Percentiles rank a stretch among this genome's conserved stretches.
These are phyloP conservation scores for Leptatherina wallacei DNA, from an alignment of 2,797 vertebrate species.

Conservation along the genomic window DNA sequence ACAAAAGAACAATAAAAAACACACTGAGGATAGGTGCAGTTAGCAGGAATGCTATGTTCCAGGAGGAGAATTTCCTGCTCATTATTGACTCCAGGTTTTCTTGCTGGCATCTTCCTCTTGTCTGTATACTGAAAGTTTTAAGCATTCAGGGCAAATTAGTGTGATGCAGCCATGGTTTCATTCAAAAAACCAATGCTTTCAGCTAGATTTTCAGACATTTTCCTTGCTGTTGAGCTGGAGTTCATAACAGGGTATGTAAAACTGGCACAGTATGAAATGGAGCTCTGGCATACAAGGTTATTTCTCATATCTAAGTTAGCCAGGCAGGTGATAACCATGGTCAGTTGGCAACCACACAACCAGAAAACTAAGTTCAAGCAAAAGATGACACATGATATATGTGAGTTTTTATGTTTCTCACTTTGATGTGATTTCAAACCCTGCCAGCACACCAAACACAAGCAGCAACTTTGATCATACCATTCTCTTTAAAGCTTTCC, in stretches of 20 bases:
- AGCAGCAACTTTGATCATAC: constrained; percentile 30
- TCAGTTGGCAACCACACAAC: constrained; percentile 47
- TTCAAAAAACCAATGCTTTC: constrained; percentile 11
- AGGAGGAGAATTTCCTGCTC: constrained; percentile 68
- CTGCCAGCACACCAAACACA: constrained; percentile 7
- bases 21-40: constrained; percentile 48
- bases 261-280: constrained; percentile 45
- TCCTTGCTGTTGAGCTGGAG: constrained; percentile 35
- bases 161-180: constrained; percentile 47
- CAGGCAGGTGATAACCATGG: constrained; percentile 52
- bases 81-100: constrained; percentile 74
- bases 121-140: constrained; percentile 43
- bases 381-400: constrained; percentile 35
- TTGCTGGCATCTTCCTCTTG: constrained; percentile 53
- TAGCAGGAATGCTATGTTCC: constrained; percentile 64
- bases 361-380: constrained; percentile 45
- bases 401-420: constrained; percentile 26
- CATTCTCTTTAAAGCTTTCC: constrained; percentile 18
- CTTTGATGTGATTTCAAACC: constrained; percentile 45
- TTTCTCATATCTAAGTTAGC: constrained; percentile 30
- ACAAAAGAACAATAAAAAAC: constrained; percentile 41
- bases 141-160: constrained; percentile 56
- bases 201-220: constrained; percentile 43
- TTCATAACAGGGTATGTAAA: constrained; percentile 49
- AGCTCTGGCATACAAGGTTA: constrained; percentile 25